These are phyloP conservation scores for Dendrocopos noguchii DNA, from an alignment of 2,113 vertebrate species.

Conservation along the genomic window DNA sequence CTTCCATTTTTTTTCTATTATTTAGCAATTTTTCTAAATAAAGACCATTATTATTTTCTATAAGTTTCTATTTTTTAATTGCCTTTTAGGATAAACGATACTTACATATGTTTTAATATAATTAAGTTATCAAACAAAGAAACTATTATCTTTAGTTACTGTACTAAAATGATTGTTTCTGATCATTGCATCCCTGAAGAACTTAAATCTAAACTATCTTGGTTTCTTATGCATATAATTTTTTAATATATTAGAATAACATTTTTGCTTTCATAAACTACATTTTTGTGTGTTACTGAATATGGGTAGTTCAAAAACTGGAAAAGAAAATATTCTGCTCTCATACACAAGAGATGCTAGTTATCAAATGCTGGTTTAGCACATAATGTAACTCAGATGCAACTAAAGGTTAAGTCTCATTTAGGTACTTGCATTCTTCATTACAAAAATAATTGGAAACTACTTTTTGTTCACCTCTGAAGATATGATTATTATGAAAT, in stretches of 20 bases:
- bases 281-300: background rate
- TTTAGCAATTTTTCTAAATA: background rate
- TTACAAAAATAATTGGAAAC: background rate
- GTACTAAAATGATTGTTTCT: background rate
- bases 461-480: background rate
- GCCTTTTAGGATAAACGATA: background rate
- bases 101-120: background rate
- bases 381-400: background rate
- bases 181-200: background rate
- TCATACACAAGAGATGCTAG: background rate
- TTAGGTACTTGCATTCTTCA: background rate
- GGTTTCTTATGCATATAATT: background rate
- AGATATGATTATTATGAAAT: background rate
- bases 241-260: background rate
- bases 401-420: background rate
- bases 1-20: background rate
- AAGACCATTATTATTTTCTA: background rate
- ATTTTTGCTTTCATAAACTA: background rate
- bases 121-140: background rate
- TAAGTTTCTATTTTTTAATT: background rate
- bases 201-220: background rate
- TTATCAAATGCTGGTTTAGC: background rate
- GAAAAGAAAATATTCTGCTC: background rate
- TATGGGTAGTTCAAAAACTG: background rate
- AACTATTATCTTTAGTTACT: background rate